Conservation (phyloP, 2,797 vertebrate genomes). For the Pseudocheirus occidentalis region DNA sequence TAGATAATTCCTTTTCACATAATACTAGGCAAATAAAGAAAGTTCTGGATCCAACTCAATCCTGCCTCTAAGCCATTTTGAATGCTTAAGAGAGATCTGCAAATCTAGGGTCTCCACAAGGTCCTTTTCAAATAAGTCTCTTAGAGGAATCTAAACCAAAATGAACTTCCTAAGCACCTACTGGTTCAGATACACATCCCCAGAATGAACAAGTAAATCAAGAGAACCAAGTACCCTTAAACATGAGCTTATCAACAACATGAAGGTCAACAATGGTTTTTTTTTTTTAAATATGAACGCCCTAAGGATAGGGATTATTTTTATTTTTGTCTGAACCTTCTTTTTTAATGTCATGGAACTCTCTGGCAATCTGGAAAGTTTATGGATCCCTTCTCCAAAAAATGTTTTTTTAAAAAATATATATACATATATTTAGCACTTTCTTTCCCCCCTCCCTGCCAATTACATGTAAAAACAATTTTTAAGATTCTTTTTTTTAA, state of each 20-base stretch:
- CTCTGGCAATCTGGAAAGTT: no score
- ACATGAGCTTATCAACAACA: neutral
- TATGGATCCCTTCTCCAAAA: no score
- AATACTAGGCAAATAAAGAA: constrained; percentile 22
- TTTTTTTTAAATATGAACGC: neutral
- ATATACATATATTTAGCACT: neutral
- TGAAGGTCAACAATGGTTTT: neutral
- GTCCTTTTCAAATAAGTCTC: neutral
- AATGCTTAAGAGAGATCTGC: neutral
- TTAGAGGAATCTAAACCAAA: neutral
- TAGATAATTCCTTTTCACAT: neutral
- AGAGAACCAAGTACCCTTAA: constrained; percentile 42
- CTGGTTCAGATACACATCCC: constrained; percentile 35
- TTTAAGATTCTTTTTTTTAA: neutral
- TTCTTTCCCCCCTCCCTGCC: no score
- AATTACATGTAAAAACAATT: neutral
- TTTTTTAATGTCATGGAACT: no score
- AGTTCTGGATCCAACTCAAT: constrained; percentile 9
- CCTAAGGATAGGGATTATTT: neutral
- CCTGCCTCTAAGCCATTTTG: neutral
- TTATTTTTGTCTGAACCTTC: neutral
- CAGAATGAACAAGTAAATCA: constrained; percentile 48
- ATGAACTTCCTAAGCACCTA: constrained; percentile 7
- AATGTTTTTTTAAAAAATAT: no score
- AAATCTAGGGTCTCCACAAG: neutral